Evolutionary conservation across 2,888 invertebrate genomes (phyloP), one percentile per base, ranked within the genome.

Genomic region (Phaedon cochleariae): DNA sequence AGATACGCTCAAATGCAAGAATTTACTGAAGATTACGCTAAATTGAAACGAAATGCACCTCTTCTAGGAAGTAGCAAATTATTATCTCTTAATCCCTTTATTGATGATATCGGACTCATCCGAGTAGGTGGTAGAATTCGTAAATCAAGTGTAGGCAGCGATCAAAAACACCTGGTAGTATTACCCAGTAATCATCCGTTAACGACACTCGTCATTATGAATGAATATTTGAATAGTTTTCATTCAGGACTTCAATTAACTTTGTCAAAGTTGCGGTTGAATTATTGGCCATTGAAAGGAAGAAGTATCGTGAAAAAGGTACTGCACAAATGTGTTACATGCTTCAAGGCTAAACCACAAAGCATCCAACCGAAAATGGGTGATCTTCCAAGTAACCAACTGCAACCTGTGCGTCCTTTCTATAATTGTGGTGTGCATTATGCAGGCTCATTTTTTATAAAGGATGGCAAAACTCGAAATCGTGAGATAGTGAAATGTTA

Each of bases 331-430:
- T 70, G 70, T 34, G 53, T 68, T 2, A 41, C 0, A 6, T 74
- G 73, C 58, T 65, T 61, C 54, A 46, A 52, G 26, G 46, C 41
- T 7, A 71, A 73, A 9, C 64, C 73, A 6, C 45, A 1, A 17
- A 7, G 31, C 18, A 20, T 55, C 4, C 15, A 59, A 1, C 70
- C 70, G 31, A 9, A 70, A 2, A 79, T 77, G 77, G 76, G 73
- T 12, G 60, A 73, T 49, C 64, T 79, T 26, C 77, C 79, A 0
- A 29, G 22, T 20, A 15, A 17, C 1, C 51, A 73, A 17, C 34
- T 68, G 10, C 57, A 46, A 12, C 53, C 20, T 0, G n/a, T 54
- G 0, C 48, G 70, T 45, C 64, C 69, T 9, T 75, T 76, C 62
- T 20, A n/a, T 1, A 37, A 51, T 52, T 26, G 21, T 4, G 74